These are phyloP conservation scores for Pseudomyrmex cubaensis DNA, from an alignment of 1,140 invertebrate species.

Conservation along the genomic window DNA sequence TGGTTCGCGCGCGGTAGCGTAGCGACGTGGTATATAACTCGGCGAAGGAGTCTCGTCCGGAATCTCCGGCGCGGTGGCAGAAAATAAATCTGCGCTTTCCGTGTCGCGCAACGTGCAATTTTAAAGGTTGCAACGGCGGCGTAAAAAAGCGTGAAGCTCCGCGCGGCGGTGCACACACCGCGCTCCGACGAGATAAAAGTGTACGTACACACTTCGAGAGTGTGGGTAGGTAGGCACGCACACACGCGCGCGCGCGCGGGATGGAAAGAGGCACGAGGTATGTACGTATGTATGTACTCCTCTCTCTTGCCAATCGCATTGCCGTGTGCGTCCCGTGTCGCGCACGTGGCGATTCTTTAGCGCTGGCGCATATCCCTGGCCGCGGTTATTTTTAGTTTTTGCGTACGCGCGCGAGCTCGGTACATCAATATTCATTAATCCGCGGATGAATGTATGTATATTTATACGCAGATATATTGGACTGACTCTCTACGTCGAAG, in stretches of 20 bases:
- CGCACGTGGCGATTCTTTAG: slow-evolving; percentile 31
- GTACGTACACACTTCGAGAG: slow-evolving; percentile 16
- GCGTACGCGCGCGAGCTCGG: slow-evolving; percentile 37
- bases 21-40: slow-evolving; percentile 45
- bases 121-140: slow-evolving; percentile 65
- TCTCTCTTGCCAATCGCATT: slow-evolving; percentile 24
- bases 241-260: too few relatives aligned
- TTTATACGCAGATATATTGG: slow-evolving; percentile 34
- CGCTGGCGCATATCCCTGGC: slow-evolving; percentile 7
- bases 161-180: slow-evolving; percentile 19
- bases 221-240: background rate
- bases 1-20: background rate
- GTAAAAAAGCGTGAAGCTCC: slow-evolving; percentile 50
- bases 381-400: slow-evolving; percentile 54
- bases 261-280: background rate
- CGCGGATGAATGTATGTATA: slow-evolving; percentile 68
- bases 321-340: slow-evolving; percentile 27
- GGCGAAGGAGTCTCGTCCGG: slow-evolving; percentile 14
- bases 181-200: slow-evolving; percentile 61
- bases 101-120: slow-evolving; percentile 73
- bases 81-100: slow-evolving; percentile 72
- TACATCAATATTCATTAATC: slow-evolving; percentile 74
- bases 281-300: slow-evolving; percentile 26
- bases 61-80: slow-evolving; percentile 47
- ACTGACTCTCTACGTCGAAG: slow-evolving; percentile 11